Evolutionary conservation across 2,797 vertebrate genomes (phyloP), one percentile per base, ranked within the genome.

Genomic region (Vireo griseus): DNA sequence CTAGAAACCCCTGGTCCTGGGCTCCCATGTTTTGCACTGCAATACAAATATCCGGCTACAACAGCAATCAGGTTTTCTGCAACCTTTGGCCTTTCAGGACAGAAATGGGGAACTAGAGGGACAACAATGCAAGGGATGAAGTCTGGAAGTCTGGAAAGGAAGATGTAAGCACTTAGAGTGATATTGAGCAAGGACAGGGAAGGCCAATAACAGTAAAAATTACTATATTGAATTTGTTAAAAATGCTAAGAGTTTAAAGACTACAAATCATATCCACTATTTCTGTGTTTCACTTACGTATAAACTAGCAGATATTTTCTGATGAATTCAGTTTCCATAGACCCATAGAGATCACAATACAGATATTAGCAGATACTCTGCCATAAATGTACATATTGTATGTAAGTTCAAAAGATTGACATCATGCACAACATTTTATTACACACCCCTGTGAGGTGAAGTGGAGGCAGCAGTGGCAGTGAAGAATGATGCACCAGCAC

Each of bases 331-430:
- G 19, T 57, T 91, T 29, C 44, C 63, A 13, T 0, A 51, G 28
- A 66, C 5, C 13, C 13, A 24, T 29, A 29, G 10, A 73, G 9
- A 79, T 66, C 5, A 79, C 39, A 82, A 81, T 24, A 21, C 51
- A 58, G n/a, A 62, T n/a, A 18, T 22, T 79, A 24, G 33, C 47
- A 89, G 24, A 35, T 31, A 20, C 29, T 54, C n/a, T 50, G 19
- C 47, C 54, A 20, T 17, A 58, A 87, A 73, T 8, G 17, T 28
- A 37, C 0, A 1, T 0, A 0, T 33, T 80, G 4, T 50, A 21
- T 16, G 22, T 14, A 66, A 51, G 25, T 62, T 85, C 55, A 79
- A 54, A 85, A 39, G 28, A 55, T 6, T 69, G 48, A 37, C 33
- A 75, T 18, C 24, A 52, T 12, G 24, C 17, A 37, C 31, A 66